A percentile compares a stretch with the other conserved stretches of the same genome.
Evolutionary conservation across 2,888 invertebrate species (phyloP).

Genomic region (Dromius quadrimaculatus): DNA sequence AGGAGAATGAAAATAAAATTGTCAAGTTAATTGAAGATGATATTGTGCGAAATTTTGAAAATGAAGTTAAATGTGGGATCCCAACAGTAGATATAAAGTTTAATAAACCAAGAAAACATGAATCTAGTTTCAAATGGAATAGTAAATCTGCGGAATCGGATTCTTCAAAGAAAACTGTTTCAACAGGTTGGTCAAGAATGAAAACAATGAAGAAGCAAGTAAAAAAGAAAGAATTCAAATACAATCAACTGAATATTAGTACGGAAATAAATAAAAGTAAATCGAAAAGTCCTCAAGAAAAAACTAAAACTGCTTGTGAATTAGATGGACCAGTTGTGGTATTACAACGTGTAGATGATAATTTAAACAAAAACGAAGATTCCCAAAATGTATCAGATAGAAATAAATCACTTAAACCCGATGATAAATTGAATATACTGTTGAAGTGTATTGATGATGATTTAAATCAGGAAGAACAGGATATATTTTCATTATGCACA

Average conservation of each 20-base stretch:
- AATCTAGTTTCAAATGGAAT: neutral
- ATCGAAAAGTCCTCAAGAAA: slow-evolving; percentile 11
- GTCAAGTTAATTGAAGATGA: slow-evolving; percentile 60
- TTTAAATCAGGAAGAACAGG: slow-evolving; percentile 23
- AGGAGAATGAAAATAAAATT: slow-evolving; percentile 56
- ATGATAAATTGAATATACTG: neutral
- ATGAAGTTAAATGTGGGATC: slow-evolving; percentile 30
- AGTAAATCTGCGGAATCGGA: slow-evolving; percentile 29
- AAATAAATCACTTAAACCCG: neutral
- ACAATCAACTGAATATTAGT: slow-evolving; percentile 35
- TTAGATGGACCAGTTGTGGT: neutral
- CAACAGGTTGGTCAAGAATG: slow-evolving; percentile 58
- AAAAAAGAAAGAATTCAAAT: slow-evolving; percentile 53
- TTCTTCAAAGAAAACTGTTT: slow-evolving; percentile 16
- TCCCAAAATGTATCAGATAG: slow-evolving; percentile 4
- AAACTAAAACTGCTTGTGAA: neutral
- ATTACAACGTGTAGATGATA: neutral
- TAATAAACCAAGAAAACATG: slow-evolving; percentile 10
- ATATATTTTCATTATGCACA: slow-evolving; percentile 28
- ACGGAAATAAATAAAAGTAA: slow-evolving; percentile 28
- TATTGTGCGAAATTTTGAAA: slow-evolving; percentile 59
- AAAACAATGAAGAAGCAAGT: slow-evolving; percentile 57
- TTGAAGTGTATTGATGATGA: neutral
- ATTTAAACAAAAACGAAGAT: neutral
- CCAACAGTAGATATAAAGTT: neutral